Conservation (phyloP, 2,113 vertebrate genomes). For the Panthera leo region DNA sequence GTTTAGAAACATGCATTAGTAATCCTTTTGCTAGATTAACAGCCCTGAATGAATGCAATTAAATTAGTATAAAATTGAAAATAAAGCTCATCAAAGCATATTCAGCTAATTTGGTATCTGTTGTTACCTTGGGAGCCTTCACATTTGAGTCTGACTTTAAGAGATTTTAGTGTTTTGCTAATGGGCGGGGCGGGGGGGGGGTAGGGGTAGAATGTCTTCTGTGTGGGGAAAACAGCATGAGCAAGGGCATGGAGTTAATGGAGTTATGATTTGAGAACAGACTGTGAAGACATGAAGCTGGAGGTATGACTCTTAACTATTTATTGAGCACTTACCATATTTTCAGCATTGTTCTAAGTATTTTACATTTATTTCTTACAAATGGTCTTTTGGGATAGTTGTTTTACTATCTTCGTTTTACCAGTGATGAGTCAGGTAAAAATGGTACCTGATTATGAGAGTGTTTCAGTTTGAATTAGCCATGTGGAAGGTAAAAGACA, state of each 20-base stretch:
- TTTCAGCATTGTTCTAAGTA: neutral
- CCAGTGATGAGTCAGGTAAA: neutral
- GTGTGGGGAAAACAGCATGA: neutral
- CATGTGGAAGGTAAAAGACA: neutral
- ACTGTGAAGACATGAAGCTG: neutral
- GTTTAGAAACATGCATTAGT: neutral
- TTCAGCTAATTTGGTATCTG: neutral
- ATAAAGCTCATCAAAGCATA: slow-evolving; percentile 12
- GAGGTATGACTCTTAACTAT: neutral
- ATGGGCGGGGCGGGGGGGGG: too few relatives aligned
- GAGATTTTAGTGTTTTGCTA: neutral
- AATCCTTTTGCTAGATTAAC: slow-evolving; percentile 10
- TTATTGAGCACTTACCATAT: neutral
- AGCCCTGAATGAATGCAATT: neutral
- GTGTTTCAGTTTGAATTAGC: neutral
- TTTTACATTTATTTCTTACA: slow-evolving; percentile 1
- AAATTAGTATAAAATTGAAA: neutral
- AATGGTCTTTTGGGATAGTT: slow-evolving; percentile 11
- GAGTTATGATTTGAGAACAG: neutral
- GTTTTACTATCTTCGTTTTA: slow-evolving; percentile 43
- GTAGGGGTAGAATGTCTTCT: neutral
- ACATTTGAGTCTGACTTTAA: neutral
- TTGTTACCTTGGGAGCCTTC: neutral
- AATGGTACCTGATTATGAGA: slow-evolving; percentile 1
- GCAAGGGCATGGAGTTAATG: neutral